Conservation (phyloP, 2,797 vertebrate species). For the Gephyroberyx darwinii region DNA sequence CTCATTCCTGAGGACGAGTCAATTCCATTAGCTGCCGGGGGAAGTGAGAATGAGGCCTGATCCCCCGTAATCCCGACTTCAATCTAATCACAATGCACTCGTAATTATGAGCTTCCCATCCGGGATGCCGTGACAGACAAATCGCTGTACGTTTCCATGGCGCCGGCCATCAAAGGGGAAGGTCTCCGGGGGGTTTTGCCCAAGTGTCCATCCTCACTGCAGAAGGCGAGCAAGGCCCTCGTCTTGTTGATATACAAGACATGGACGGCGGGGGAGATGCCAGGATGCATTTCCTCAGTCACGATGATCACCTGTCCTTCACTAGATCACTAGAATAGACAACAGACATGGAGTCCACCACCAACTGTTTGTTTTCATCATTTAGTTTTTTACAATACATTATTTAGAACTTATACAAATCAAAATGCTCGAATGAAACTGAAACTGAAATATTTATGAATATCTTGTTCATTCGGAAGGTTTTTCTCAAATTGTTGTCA, state of each 20-base stretch:
- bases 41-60: slow-evolving; percentile 29
- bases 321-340: too few species aligned
- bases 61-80: slow-evolving; percentile 51
- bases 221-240: neutral
- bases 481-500: too few species aligned
- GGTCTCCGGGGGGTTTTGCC: slow-evolving; percentile 48
- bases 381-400: too few species aligned
- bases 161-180: slow-evolving; percentile 52
- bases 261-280: neutral
- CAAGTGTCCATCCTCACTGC: slow-evolving; percentile 39
- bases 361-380: too few species aligned
- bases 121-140: slow-evolving; percentile 53
- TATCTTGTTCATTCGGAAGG: too few species aligned
- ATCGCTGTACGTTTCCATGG: slow-evolving; percentile 70
- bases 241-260: slow-evolving; percentile 18
- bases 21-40: slow-evolving; percentile 42
- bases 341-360: too few species aligned
- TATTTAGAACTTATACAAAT: too few species aligned
- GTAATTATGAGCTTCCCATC: slow-evolving; percentile 72
- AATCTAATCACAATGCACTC: slow-evolving; percentile 64
- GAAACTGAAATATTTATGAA: too few species aligned
- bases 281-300: too few species aligned
- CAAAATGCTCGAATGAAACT: too few species aligned
- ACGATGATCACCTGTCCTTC: too few species aligned
- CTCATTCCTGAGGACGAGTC: slow-evolving; percentile 44